A percentile compares a stretch with the other conserved stretches of the same genome.
Evolutionary conservation across 2,888 invertebrate genomes (phyloP).

Genomic region (Ernsta delagoae): DNA sequence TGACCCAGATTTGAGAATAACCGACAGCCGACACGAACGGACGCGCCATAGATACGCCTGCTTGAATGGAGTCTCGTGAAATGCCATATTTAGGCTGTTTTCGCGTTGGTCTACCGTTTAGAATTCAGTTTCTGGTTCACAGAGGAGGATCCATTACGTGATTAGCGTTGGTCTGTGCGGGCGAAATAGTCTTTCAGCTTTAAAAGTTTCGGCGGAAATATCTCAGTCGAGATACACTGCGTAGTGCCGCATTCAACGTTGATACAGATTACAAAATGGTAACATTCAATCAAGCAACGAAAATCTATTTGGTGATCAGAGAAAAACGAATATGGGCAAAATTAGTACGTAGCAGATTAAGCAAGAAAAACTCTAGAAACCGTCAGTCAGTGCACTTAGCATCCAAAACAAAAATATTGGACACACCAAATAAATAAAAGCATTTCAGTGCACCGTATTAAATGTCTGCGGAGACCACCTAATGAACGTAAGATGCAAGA

Average conservation of each 20-base stretch:
- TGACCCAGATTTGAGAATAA: constrained; percentile 46
- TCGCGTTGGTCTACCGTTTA: constrained; percentile 22
- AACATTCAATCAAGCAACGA: neutral
- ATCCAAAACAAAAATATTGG: neutral
- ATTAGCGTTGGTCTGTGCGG: constrained; percentile 2
- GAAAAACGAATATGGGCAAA: too few relatives aligned
- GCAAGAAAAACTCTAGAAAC: too few relatives aligned
- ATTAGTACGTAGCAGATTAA: too few relatives aligned
- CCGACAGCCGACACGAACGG: constrained; percentile 20
- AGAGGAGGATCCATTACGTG: neutral
- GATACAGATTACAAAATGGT: neutral
- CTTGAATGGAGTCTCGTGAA: constrained; percentile 29
- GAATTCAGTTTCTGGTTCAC: neutral
- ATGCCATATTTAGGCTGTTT: constrained; percentile 25
- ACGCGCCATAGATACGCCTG: constrained; percentile 30
- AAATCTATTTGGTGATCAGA: too few relatives aligned
- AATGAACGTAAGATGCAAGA: constrained; percentile 6
- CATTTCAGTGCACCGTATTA: neutral
- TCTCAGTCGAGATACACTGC: too few relatives aligned
- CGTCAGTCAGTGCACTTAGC: too few relatives aligned
- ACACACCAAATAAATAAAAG: neutral
- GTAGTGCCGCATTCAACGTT: neutral
- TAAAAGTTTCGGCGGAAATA: neutral
- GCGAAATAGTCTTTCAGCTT: neutral
- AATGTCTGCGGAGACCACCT: constrained; percentile 5